phyloP scores from a whole-genome alignment of 2,888 invertebrate genomes.

The Drosophila neotestacea region DNA sequence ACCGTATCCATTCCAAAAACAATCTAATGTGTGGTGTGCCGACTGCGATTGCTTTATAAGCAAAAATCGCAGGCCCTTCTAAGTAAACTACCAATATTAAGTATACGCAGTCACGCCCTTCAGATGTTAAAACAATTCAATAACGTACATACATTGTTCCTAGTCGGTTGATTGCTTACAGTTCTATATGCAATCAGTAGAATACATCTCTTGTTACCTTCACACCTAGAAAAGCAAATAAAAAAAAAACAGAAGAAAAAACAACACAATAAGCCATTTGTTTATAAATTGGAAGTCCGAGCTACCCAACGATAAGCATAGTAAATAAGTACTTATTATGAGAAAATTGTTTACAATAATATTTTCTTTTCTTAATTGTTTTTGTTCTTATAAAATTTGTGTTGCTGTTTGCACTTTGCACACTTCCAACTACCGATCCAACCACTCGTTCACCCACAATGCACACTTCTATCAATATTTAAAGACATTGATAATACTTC shows the following conservation, averaged over 20 bases:
- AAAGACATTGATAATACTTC: slow-evolving; percentile 13
- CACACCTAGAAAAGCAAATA: slow-evolving; percentile 41
- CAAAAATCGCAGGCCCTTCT: neutral
- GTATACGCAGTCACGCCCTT: slow-evolving; percentile 33
- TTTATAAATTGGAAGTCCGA: slow-evolving; percentile 45
- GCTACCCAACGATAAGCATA: slow-evolving; percentile 55
- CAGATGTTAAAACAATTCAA: slow-evolving; percentile 15
- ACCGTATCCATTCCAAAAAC: neutral
- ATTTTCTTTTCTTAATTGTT: slow-evolving; percentile 43
- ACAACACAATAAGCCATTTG: slow-evolving; percentile 48
- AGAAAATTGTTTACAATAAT: slow-evolving; percentile 52
- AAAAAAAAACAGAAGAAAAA: slow-evolving; percentile 1
- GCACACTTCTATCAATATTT: slow-evolving; percentile 13
- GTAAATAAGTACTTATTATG: slow-evolving; percentile 62
- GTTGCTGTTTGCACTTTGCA: slow-evolving; percentile 26
- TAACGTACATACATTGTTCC: slow-evolving; percentile 5
- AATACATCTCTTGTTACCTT: slow-evolving; percentile 36
- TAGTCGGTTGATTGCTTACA: slow-evolving; percentile 13
- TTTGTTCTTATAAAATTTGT: slow-evolving; percentile 30
- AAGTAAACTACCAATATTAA: slow-evolving; percentile 7
- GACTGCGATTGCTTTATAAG: slow-evolving; percentile 8
- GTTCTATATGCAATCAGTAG: slow-evolving; percentile 23
- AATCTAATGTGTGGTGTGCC: neutral
- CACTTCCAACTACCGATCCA: slow-evolving; percentile 22
- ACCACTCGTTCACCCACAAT: slow-evolving; percentile 1